A percentile compares a stretch with the other conserved stretches of the same genome.
phyloP scores from a whole-genome alignment of 2,797 vertebrate genomes.

The Lepilemur ruficaudatus region DNA sequence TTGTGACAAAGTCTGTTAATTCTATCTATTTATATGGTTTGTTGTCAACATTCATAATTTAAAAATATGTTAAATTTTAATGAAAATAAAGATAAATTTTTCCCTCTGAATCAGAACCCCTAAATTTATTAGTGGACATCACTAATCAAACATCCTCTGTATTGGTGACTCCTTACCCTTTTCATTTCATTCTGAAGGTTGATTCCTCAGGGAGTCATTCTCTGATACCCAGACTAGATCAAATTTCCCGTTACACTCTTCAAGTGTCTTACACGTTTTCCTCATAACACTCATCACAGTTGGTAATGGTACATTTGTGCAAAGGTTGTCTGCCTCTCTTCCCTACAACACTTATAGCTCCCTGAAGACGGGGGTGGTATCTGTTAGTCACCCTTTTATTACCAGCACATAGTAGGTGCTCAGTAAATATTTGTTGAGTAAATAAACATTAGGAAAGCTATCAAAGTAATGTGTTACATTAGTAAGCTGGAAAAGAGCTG shows the following conservation, averaged over 20 bases:
- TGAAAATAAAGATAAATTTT: not conserved
- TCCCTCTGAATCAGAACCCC: not conserved
- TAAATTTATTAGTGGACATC: not conserved
- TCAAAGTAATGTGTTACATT: not conserved
- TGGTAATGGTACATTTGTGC: not conserved
- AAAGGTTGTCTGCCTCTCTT: not conserved
- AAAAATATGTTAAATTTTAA: not conserved
- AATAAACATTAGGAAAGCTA: not conserved
- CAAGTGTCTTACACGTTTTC: not conserved
- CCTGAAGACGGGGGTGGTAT: not conserved
- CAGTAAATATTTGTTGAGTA: not conserved
- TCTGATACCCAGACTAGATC: not conserved
- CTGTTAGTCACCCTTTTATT: not conserved
- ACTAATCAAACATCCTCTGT: not conserved
- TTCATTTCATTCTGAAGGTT: slow-evolving; percentile 9
- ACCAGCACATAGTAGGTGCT: not conserved
- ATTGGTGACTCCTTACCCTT: not conserved
- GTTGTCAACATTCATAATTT: not conserved
- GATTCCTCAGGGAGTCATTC: not conserved
- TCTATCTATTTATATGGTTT: not conserved
- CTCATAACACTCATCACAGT: not conserved
- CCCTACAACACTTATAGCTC: not conserved
- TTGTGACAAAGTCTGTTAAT: not conserved
- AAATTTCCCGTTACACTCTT: not conserved
- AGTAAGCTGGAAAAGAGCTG: not conserved